Percentiles rank a stretch among this genome's conserved stretches.
These are phyloP conservation scores for Tenualosa ilisha DNA, from an alignment of 2,797 vertebrate species.

Conservation along the genomic window DNA sequence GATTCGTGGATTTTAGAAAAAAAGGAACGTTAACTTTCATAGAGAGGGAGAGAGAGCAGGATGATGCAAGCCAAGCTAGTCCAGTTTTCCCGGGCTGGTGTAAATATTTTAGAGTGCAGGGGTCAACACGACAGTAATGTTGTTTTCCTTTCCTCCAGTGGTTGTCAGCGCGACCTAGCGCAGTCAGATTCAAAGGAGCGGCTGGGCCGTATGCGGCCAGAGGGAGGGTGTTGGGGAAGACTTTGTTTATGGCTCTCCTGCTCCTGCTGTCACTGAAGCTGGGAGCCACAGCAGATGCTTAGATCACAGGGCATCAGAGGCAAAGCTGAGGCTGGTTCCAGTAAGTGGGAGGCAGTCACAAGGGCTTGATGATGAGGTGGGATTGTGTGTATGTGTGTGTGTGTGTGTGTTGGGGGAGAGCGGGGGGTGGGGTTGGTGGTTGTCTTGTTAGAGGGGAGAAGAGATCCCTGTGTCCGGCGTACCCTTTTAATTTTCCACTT, in stretches of 20 bases:
- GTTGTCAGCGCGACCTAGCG: conserved; percentile 43
- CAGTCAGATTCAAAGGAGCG: conserved; percentile 49
- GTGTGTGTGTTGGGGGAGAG: neutral
- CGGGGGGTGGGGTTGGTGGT: neutral
- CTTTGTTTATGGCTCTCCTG: conserved; percentile 7
- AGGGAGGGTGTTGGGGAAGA: neutral
- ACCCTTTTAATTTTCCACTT: conserved; percentile 77
- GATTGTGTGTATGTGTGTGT: neutral
- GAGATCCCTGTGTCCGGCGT: conserved; percentile 64
- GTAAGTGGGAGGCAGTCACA: neutral
- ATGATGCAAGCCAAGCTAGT: neutral
- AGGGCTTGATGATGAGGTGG: neutral
- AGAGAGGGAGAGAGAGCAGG: conserved; percentile 7
- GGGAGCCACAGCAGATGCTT: neutral
- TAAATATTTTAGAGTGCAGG: conserved; percentile 67
- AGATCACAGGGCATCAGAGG: neutral
- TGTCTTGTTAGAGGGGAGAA: conserved; percentile 58
- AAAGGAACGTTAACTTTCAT: neutral
- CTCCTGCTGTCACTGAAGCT: neutral
- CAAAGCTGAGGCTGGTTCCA: neutral
- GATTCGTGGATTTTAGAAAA: neutral
- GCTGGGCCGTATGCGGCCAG: neutral
- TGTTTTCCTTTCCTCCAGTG: conserved; percentile 55
- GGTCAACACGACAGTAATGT: conserved; percentile 66
- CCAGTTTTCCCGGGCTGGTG: conserved; percentile 29